These are phyloP conservation scores for Orchesella cincta DNA, from an alignment of 1,140 invertebrate species.

Conservation along the genomic window DNA sequence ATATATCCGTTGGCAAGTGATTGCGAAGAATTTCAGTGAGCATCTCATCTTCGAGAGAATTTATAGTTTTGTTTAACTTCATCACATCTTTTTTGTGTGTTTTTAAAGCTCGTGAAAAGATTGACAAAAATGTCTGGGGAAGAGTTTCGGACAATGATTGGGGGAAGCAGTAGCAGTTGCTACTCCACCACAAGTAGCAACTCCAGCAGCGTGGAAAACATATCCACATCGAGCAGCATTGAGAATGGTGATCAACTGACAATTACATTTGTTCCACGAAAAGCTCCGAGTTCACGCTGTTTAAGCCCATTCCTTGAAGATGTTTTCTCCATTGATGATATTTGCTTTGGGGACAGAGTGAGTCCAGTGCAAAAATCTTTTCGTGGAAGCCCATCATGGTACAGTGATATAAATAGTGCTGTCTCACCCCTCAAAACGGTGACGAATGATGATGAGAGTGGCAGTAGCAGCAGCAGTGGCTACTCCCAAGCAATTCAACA, in stretches of 20 bases:
- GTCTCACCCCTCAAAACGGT: background rate
- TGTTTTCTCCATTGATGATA: background rate
- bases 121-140: background rate
- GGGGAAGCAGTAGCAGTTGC: constrained; percentile 37
- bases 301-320: constrained; percentile 17
- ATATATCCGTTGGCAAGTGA: no score
- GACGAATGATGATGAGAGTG: constrained; percentile 3
- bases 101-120: background rate
- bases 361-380: constrained; percentile 4
- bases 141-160: background rate
- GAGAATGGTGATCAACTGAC: constrained; percentile 40
- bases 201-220: constrained; percentile 44
- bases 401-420: constrained; percentile 20
- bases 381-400: constrained; percentile 28
- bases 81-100: background rate
- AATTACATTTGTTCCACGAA: constrained; percentile 37
- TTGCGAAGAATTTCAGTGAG: no score
- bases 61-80: background rate
- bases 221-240: constrained; percentile 35
- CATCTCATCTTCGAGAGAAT: no score
- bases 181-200: constrained; percentile 31
- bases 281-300: background rate
- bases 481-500: constrained; percentile 9
- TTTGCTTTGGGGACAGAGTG: background rate
- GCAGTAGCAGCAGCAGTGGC: background rate